Base-by-base conservation (phyloP, 1,140 invertebrate species). In the Camponotus pennsylvanicus region DNA sequence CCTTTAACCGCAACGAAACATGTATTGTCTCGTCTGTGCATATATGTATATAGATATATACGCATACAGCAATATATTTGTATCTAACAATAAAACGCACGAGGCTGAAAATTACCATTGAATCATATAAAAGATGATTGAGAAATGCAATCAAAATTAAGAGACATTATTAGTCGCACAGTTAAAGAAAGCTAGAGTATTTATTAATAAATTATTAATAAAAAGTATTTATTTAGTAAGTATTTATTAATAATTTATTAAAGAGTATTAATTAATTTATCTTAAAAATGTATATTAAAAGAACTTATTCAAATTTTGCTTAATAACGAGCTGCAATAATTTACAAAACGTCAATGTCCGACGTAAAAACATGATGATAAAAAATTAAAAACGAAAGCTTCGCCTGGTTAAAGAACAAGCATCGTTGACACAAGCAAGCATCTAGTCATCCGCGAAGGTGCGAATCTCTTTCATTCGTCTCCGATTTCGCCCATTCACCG, bases 1-100 rank as follows among this genome's bases (percentile, higher is more conserved):
- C 77, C 34, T 80, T 80, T 69, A 57, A 80, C 77, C 87, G 67
- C 91, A 88, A 88, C 34, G 59, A 77, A 55, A 63, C 57, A 27
- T 64, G 18, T 45, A 77, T 63, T 77, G 75, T 63, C 37, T 77
- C 75, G 18, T 64, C 40, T 45, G 59, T 21, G 34, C 7, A 11
- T 9, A 27, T 45, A 11, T 9, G 18, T 45, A 34, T 27, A 27
- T 21, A 21, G 49, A 67, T 61, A 55, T 21, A 52, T 63, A n/a
- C 9, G 27, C 49, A n/a, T n/a, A 11, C 18, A 11, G n/a, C n/a
- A 15, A 21, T 11, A 15, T 42, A 15, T 61, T 37, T 59, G 5
- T 34, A 49, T 27, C 34, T 80, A 37, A 70, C 27, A 27, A 42
- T 4, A 40, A 40, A 4, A 32, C n/a, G 7, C 34, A 42, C 49